These are phyloP conservation scores for Chesias legatella DNA, from an alignment of 2,888 invertebrate genomes.

Conservation along the genomic window DNA sequence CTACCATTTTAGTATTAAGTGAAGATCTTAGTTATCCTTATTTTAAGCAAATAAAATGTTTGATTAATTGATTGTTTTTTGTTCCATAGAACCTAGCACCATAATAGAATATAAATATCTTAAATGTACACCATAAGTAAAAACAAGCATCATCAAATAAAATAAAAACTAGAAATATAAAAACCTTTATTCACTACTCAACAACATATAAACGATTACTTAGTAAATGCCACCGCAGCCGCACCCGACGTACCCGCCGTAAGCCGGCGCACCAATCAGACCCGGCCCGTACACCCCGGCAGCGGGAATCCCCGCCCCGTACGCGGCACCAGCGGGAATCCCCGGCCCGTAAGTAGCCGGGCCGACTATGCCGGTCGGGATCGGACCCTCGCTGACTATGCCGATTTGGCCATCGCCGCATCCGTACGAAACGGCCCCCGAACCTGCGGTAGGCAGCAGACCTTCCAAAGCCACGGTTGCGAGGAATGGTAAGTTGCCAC, in stretches of 20 bases:
- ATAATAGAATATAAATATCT: too few species aligned
- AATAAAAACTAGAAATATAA: neutral
- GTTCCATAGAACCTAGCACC: too few species aligned
- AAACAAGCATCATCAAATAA: too few species aligned
- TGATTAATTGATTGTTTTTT: too few species aligned
- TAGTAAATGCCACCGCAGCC: constrained; percentile 16
- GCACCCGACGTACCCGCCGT: constrained; percentile 10
- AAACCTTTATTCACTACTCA: constrained; percentile 12
- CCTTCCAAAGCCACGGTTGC: constrained; percentile 49
- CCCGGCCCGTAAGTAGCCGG: constrained; percentile 22
- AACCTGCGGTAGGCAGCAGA: constrained; percentile 42
- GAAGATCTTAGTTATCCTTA: too few species aligned
- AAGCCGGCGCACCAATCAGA: constrained; percentile 6
- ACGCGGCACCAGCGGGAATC: constrained; percentile 12
- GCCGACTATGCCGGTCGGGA: constrained; percentile 16
- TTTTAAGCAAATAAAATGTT: too few species aligned
- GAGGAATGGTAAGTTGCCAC: constrained; percentile 50
- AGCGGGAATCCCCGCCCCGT: constrained; percentile 4
- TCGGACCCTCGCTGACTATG: constrained; percentile 30
- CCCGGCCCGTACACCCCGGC: constrained; percentile 7
- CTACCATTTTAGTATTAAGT: too few species aligned
- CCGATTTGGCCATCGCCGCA: constrained; percentile 43
- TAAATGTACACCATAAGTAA: neutral
- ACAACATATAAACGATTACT: constrained; percentile 10
- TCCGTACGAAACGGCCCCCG: constrained; percentile 43